Conservation (phyloP, 2,888 invertebrate genomes). For the Tipula confusa region DNA sequence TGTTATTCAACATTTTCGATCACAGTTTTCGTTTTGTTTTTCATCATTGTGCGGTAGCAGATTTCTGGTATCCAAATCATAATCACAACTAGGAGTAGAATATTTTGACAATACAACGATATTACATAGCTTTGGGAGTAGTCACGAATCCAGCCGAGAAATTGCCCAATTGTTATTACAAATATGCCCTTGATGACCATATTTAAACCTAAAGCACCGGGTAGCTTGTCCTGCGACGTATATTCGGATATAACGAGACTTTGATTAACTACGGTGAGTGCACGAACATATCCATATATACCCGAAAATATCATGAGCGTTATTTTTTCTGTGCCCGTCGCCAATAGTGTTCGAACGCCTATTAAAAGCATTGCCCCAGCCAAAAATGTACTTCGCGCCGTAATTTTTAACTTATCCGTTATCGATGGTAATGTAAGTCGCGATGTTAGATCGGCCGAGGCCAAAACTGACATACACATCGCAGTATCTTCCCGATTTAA, state of each 20-base stretch:
- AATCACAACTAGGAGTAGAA: slow-evolving; percentile 54
- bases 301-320: slow-evolving; percentile 55
- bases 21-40: background rate
- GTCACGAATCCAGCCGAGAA: slow-evolving; percentile 64
- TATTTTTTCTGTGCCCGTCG: slow-evolving; percentile 55
- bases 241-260: slow-evolving; percentile 66
- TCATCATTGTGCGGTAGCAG: background rate
- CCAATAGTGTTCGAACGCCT: slow-evolving; percentile 58
- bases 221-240: slow-evolving; percentile 56
- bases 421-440: slow-evolving; percentile 61
- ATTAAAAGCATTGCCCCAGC: slow-evolving; percentile 58
- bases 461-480: slow-evolving; percentile 65
- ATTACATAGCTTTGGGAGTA: slow-evolving; percentile 58
- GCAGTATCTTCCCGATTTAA: slow-evolving; percentile 56
- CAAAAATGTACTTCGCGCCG: slow-evolving; percentile 60
- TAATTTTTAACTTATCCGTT: slow-evolving; percentile 58
- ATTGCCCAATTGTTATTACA: slow-evolving; percentile 61
- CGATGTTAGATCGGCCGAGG: slow-evolving; percentile 63
- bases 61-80: slow-evolving; percentile 57
- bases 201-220: slow-evolving; percentile 66
- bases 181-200: slow-evolving; percentile 68
- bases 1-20: background rate
- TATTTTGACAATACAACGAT: slow-evolving; percentile 61
- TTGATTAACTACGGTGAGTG: slow-evolving; percentile 68
- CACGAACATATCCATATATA: slow-evolving; percentile 65